Conservation (phyloP, 2,888 invertebrate genomes). For the Scaptomyza cyrtandrae region DNA sequence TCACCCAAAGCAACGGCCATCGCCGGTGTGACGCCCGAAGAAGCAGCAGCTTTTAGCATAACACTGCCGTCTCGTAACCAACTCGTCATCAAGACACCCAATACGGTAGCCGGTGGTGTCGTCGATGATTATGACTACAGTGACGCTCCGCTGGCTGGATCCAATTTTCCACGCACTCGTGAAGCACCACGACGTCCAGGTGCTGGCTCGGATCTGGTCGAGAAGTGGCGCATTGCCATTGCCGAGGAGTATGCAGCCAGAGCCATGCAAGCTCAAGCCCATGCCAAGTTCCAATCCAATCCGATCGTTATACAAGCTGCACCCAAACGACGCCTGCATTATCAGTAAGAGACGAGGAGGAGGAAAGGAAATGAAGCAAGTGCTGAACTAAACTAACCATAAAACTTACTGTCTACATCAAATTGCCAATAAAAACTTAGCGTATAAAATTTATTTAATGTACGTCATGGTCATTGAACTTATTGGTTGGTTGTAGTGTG, state of each 20-base stretch:
- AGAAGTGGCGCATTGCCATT: constrained; percentile 76
- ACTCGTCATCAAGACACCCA: constrained; percentile 76
- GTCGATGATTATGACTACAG: constrained; percentile 75
- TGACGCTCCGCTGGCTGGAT: constrained; percentile 48
- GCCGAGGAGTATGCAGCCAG: constrained; percentile 74
- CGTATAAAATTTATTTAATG: constrained; percentile 36
- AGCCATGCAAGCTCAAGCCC: constrained; percentile 22
- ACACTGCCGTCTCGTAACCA: constrained; percentile 81
- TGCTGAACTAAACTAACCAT: constrained; percentile 8
- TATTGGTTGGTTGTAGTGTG: constrained; percentile 1
- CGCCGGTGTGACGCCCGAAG: constrained; percentile 87
- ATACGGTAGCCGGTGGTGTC: constrained; percentile 23
- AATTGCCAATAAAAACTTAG: constrained; percentile 70
- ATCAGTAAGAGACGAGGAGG: constrained; percentile 34
- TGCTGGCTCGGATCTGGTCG: constrained; percentile 60
- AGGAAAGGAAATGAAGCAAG: background rate
- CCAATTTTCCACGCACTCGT: constrained; percentile 58
- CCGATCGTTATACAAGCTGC: constrained; percentile 50
- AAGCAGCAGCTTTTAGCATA: constrained; percentile 83
- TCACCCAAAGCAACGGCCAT: constrained; percentile 90
- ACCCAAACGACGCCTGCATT: constrained; percentile 67
- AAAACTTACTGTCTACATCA: constrained; percentile 37
- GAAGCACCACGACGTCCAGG: constrained; percentile 52
- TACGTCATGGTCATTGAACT: constrained; percentile 49
- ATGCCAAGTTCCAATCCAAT: constrained; percentile 6